phyloP scores from a whole-genome alignment of 2,888 invertebrate species.

The Galerucella calmariensis region DNA sequence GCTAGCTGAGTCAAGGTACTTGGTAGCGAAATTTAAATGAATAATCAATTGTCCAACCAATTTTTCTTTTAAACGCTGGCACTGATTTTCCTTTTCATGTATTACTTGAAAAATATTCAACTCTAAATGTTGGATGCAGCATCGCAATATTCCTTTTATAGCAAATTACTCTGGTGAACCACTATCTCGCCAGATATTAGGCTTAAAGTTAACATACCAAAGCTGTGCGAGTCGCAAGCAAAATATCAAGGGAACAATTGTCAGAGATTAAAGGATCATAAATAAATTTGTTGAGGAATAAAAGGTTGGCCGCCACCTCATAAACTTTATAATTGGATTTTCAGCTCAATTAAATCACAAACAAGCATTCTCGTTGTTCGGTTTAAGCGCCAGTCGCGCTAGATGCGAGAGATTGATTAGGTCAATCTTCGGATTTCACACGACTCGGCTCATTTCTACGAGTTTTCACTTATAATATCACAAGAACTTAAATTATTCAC shows the following conservation, averaged over 20 bases:
- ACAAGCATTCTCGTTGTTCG: constrained; percentile 49
- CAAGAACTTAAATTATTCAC: too few species aligned
- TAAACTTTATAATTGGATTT: constrained; percentile 54
- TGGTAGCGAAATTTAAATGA: too few species aligned
- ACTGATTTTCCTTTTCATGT: too few species aligned
- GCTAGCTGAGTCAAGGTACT: too few species aligned
- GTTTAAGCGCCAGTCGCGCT: constrained; percentile 27
- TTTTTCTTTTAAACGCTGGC: too few species aligned
- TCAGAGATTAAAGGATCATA: constrained; percentile 42
- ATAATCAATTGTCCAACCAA: too few species aligned
- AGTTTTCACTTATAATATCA: neutral
- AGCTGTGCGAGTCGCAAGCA: constrained; percentile 9
- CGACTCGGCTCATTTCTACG: neutral
- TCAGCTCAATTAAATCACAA: constrained; percentile 52
- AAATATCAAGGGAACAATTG: constrained; percentile 39
- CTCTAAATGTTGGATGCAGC: too few species aligned
- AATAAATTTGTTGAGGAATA: constrained; percentile 41
- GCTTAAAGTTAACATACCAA: too few species aligned
- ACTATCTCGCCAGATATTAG: neutral
- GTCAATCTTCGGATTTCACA: neutral
- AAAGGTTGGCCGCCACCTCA: constrained; percentile 49
- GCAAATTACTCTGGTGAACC: neutral
- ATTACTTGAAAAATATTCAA: too few species aligned
- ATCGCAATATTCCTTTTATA: neutral
- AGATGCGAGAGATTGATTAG: constrained; percentile 7